phyloP scores from a whole-genome alignment of 2,888 invertebrate genomes.

The Phymatocera aterrima region DNA sequence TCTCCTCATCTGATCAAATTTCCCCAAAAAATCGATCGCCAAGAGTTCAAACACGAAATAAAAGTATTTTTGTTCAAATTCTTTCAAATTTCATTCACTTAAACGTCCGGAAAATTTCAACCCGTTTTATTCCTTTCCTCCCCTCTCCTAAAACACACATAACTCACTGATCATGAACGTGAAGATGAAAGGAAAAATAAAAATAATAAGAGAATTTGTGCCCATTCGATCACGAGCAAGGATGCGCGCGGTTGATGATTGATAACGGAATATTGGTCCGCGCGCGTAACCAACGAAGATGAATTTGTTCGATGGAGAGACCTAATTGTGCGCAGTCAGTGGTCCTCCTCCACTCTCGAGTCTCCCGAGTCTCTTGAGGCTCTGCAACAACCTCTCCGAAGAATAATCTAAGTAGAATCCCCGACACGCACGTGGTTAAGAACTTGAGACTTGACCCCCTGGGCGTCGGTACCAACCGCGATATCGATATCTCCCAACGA shows the following conservation, averaged over 20 bases:
- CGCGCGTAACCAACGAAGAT: conserved; percentile 68
- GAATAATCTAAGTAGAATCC: neutral
- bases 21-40: too few relatives aligned
- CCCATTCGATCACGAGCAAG: neutral
- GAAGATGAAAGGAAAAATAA: neutral
- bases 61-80: too few relatives aligned
- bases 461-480: conserved; percentile 22
- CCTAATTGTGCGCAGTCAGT: conserved; percentile 71
- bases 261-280: conserved; percentile 67
- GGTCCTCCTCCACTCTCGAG: too few relatives aligned
- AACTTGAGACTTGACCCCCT: conserved; percentile 26
- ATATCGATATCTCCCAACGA: conserved; percentile 39
- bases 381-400: too few relatives aligned
- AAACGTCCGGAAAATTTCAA: too few relatives aligned
- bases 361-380: too few relatives aligned
- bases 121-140: too few relatives aligned
- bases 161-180: too few relatives aligned
- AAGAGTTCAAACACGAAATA: too few relatives aligned
- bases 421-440: conserved; percentile 43
- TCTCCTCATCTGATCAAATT: too few relatives aligned
- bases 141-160: too few relatives aligned
- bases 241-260: conserved; percentile 60
- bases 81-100: too few relatives aligned
- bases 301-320: conserved; percentile 68
- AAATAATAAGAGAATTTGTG: neutral